Base-by-base conservation (phyloP, 2,797 vertebrate species). In the Anableps anableps region DNA sequence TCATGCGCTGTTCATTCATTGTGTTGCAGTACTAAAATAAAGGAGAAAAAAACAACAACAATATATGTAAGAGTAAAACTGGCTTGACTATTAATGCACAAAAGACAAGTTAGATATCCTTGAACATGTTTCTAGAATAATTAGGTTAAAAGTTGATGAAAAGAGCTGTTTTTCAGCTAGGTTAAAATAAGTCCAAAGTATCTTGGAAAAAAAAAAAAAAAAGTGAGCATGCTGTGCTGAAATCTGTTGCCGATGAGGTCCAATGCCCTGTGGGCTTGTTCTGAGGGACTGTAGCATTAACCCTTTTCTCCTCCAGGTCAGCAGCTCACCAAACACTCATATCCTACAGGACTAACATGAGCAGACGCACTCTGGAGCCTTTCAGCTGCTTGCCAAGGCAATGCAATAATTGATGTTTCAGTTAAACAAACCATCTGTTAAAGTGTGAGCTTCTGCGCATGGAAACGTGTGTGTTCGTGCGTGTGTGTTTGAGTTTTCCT, bases 1-100 rank as follows among this genome's bases (percentile, higher is more conserved):
- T 98, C 92, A 98, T 97, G 83, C 98, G 97, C 91, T 99, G 97
- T 86, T 99, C 98, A 94, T 97, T 97, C 94, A 99, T 96, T 78
- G 97, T 98, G 93, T 97, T 98, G 95, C 94, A 98, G 94, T 99
- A 99, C 99, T 99, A 91, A 86, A 94, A 88, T 93, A 92, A 82
- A 94, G 51, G 80, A 58, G 5, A 85, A 72, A 80, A 55, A 3
- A 85, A 72, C 58, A 70, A 62, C 8, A 13, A 73, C 4, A 16
- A 43, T 2, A 36, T 19, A 53, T 26, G 10, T 17, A 13, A 31
- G 11, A 48, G 2, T 76, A 68, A 68, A 1, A 17, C 16, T 66
- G 0, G 60, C 68, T 71, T 53, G 0, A 74, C 8, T 11, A 66
- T 77, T 31, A 71, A 68, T 73, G 71, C 17, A 82, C 31, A 60